Percentiles rank a stretch among this genome's conserved stretches.
Evolutionary conservation across 2,888 invertebrate species (phyloP).

Genomic region (Campaea margaritaria): DNA sequence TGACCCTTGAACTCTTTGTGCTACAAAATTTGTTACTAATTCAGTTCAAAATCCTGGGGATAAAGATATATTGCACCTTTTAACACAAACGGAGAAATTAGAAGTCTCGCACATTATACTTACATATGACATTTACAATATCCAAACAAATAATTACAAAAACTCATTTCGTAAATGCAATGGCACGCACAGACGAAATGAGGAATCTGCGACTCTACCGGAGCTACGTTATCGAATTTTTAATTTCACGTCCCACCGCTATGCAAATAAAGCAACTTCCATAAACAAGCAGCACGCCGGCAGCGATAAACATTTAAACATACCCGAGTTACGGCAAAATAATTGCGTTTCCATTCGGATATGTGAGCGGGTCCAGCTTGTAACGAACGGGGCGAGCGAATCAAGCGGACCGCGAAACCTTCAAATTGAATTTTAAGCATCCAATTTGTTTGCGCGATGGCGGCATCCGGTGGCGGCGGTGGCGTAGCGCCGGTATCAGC

Average conservation of each 20-base stretch:
- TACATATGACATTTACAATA: neutral
- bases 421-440: constrained; percentile 85
- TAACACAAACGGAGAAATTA: no score
- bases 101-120: no score
- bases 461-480: constrained; percentile 51
- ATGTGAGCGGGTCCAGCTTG: constrained; percentile 74
- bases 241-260: constrained; percentile 44
- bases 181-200: constrained; percentile 22
- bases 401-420: constrained; percentile 84
- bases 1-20: no score
- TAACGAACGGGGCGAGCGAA: constrained; percentile 77
- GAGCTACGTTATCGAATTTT: constrained; percentile 40
- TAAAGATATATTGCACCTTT: no score
- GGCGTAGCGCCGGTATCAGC: constrained; percentile 53
- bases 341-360: constrained; percentile 75
- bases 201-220: constrained; percentile 17
- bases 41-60: no score
- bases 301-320: constrained; percentile 61
- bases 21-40: no score
- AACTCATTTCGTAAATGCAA: constrained; percentile 23
- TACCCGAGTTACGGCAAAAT: constrained; percentile 68
- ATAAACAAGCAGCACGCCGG: constrained; percentile 38
- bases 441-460: constrained; percentile 82
- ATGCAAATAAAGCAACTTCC: constrained; percentile 50
- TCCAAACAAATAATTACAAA: constrained; percentile 5